Base-by-base conservation (phyloP, 2,888 invertebrate genomes). In the Gari tellinella region DNA sequence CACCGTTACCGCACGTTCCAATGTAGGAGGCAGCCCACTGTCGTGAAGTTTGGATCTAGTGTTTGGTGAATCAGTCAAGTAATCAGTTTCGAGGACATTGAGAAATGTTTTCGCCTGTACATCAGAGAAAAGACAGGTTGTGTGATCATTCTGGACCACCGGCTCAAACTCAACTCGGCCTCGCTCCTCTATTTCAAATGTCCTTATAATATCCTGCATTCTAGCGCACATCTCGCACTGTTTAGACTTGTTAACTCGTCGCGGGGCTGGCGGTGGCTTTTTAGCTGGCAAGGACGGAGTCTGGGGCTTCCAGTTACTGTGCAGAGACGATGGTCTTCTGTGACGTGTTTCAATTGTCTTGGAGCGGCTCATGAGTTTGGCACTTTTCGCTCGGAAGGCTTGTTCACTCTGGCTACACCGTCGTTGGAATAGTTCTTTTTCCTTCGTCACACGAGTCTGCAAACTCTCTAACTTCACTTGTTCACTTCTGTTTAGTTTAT, bases 401-500 rank as follows among this genome's bases (percentile, higher is more conserved):
- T 51, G 31, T 56, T 73, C 78, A 26, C 37, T 70, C 31, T 63
- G 66, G 37, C 19, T 49, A 49, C 52, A 70, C 43, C 63, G 69
- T 19, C 73, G 48, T 23, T 63, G 40, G n/a, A 46, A 19, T 3
- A 73, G 61, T 46, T 60, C 48, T 56, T 67, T 48, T 12, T 69
- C 73, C 51, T 73, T 78, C 15, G 56, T 41, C 2, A 78, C 73
- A 1, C 53, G 61, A 45, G 51, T 40, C 31, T 66, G 53, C 10
- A 68, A 48, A 26, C 37, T 38, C 56, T 70, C 61, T n/a, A 78
- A 31, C 49, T 70, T 78, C 7, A 52, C 53, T 52, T 78, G 70
- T 46, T 78, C 78, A 23, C 58, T 70, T 48, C 78, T 57, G 48
- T 78, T 78, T n/a, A 78, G 46, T 37, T 78, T 78, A 21, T 67